These are phyloP conservation scores for Lipophrys pholis DNA, from an alignment of 2,113 vertebrate species.

Conservation along the genomic window DNA sequence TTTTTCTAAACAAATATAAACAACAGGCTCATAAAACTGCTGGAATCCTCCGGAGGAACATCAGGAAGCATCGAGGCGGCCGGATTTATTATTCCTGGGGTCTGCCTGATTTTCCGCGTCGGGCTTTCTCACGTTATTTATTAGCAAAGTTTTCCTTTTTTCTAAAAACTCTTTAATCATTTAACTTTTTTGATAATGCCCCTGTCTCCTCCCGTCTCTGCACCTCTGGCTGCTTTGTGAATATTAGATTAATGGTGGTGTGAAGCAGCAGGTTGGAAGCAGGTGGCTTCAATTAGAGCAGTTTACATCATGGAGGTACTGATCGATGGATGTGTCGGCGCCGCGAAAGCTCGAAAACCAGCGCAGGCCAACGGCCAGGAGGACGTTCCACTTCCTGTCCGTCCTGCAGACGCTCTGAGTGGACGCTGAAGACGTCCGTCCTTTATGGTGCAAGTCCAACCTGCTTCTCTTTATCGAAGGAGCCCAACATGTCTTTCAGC, in stretches of 20 bases:
- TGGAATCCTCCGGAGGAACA: not conserved
- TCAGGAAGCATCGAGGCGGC: slow-evolving; percentile 6
- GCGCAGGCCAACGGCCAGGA: no score
- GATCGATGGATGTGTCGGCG: slow-evolving; percentile 37
- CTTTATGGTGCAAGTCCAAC: no score
- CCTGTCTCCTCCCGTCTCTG: slow-evolving; percentile 19
- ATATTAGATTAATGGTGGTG: slow-evolving; percentile 68
- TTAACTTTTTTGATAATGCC: slow-evolving; percentile 66
- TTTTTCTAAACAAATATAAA: not conserved
- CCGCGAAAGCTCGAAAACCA: no score
- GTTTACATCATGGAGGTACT: slow-evolving; percentile 48
- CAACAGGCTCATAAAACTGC: not conserved
- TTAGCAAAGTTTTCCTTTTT: slow-evolving; percentile 21
- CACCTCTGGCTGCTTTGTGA: slow-evolving; percentile 64
- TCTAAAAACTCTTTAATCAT: slow-evolving; percentile 40
- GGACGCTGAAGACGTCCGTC: no score
- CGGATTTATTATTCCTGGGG: slow-evolving; percentile 20
- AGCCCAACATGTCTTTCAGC: no score
- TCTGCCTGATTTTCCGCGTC: not conserved
- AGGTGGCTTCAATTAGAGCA: slow-evolving; percentile 60
- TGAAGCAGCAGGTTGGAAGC: slow-evolving; percentile 52
- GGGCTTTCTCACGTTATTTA: slow-evolving; percentile 33
- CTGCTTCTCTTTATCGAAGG: no score
- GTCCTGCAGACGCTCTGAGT: no score
- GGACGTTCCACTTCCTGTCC: no score